Evolutionary conservation across 1,140 invertebrate species (phyloP).

Genomic region (Carposina sasakii): DNA sequence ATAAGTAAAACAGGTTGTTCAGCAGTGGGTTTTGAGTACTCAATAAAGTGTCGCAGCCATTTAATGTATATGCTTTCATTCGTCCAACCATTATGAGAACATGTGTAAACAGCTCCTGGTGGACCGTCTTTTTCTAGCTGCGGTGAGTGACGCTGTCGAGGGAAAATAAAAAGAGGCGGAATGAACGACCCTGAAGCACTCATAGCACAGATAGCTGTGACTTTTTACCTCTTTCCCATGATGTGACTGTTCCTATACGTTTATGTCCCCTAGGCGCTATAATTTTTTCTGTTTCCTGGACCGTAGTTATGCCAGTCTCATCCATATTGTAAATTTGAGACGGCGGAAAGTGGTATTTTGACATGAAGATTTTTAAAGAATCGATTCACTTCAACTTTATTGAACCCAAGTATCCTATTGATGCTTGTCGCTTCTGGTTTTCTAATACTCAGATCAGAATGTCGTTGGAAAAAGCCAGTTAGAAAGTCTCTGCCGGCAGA

Average conservation of each 20-base stretch:
- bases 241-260: conserved; percentile 15
- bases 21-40: background rate
- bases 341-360: background rate
- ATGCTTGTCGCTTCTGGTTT: background rate
- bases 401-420: background rate
- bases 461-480: background rate
- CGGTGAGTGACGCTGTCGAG: conserved; percentile 13
- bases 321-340: background rate
- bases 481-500: background rate
- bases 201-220: conserved; percentile 21
- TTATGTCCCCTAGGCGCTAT: conserved; percentile 16
- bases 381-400: background rate
- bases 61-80: conserved; percentile 9
- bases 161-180: conserved; percentile 24
- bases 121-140: conserved; percentile 14
- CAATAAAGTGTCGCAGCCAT: conserved; percentile 8
- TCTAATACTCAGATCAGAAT: conserved; percentile 3
- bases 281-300: conserved; percentile 9
- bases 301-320: background rate
- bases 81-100: conserved; percentile 8
- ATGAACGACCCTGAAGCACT: conserved; percentile 17
- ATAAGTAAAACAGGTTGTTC: background rate
- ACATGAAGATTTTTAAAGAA: background rate
- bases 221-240: conserved; percentile 20
- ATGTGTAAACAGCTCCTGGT: conserved; percentile 11